Base-by-base conservation (phyloP, 2,797 vertebrate species). In the Numenius phaeopus region DNA sequence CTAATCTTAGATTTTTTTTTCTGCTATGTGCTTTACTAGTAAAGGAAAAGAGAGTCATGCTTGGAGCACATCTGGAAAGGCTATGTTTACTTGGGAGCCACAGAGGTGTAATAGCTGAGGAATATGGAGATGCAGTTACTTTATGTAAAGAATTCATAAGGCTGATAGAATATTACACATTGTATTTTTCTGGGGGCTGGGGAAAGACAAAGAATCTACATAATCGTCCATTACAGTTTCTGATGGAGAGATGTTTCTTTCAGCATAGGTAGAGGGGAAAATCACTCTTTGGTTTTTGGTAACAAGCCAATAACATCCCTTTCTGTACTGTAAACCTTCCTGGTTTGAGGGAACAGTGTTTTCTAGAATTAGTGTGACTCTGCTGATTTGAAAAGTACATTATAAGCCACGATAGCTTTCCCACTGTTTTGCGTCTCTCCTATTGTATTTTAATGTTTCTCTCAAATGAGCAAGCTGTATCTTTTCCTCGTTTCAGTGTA, bases 381-480 rank as follows among this genome's bases (percentile, higher is more conserved):
- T 30, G 21, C 54, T 91, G 52, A 44, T 72, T 90, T 86, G 69
- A 90, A 78, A 89, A 93, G 71, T 59, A 58, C 54, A 15, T 81
- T 83, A 40, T 52, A 57, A 90, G 39, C 7, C 23, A 71, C 79
- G 78, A 50, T 32, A 62, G 22, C 46, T 78, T 90, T 81, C 58
- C 46, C 34, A 30, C 12, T 83, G 39, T 9, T 83, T 75, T 80
- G 64, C 50, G 47, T 58, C 39, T 87, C 30, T 91, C n/a, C 58
- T 86, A 18, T 64, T 71, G 71, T 89, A 50, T 75, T 93, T 90
- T 40, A 91, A 79, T n/a, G n/a, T 40, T 88, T n/a, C 76, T 46
- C 54, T 83, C 71, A 95, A 95, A 93, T 32, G n/a, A 94, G 19
- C 42, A 86, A 75, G 57, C 65, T 82, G 44, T 55, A 39, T 77